Conservation (phyloP, 2,113 vertebrate genomes). For the Ceyx cyanopectus region DNA sequence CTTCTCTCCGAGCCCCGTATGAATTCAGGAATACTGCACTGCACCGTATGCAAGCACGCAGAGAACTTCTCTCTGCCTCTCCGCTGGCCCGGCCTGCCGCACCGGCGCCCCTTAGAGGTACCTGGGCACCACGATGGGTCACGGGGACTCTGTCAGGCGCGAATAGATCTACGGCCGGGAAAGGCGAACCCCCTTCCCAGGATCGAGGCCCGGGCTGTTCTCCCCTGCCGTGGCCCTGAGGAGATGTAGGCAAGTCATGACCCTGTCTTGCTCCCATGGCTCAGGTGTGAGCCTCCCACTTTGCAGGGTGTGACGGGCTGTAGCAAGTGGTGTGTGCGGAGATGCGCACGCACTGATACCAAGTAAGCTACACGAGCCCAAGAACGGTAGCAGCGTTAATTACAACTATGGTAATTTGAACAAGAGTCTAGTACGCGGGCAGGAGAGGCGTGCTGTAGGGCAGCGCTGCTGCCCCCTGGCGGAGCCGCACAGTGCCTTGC, state of each 20-base stretch:
- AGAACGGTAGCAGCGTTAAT: neutral
- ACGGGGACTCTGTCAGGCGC: neutral
- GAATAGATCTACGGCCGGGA: neutral
- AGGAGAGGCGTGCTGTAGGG: neutral
- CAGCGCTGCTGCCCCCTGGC: neutral
- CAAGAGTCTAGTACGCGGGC: neutral
- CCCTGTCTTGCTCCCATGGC: conserved; percentile 62
- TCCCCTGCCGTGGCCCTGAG: neutral
- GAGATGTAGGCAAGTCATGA: conserved; percentile 43
- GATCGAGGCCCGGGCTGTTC: neutral
- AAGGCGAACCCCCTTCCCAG: neutral
- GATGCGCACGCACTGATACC: neutral
- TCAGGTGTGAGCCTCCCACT: conserved; percentile 52
- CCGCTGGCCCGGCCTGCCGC: neutral
- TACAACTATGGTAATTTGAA: neutral
- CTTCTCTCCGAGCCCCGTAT: neutral
- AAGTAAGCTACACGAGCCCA: neutral
- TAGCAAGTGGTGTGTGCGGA: conserved; percentile 14
- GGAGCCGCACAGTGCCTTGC: neutral
- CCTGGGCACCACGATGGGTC: neutral
- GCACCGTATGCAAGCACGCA: neutral
- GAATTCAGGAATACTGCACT: neutral
- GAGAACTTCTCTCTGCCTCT: neutral
- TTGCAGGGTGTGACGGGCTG: conserved; percentile 63
- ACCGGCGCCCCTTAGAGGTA: neutral